Percentiles rank a stretch among this genome's conserved stretches.
phyloP scores from a whole-genome alignment of 2,888 invertebrate genomes.

The Epicampocera succincta region DNA sequence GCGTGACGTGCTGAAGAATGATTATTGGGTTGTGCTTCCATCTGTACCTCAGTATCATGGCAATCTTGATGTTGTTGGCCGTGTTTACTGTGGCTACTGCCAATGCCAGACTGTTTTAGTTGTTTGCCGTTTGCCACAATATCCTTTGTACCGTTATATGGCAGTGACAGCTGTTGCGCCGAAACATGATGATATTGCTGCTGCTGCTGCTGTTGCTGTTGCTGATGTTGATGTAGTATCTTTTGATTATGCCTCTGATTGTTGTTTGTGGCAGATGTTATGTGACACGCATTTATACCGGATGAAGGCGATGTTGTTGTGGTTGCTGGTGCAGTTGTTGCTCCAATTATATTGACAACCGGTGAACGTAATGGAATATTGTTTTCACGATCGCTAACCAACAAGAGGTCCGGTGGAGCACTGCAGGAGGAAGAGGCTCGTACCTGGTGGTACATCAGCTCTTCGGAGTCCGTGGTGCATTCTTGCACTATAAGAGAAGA shows the following conservation, averaged over 20 bases:
- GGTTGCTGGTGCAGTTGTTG: conserved; percentile 71
- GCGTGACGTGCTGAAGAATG: conserved; percentile 69
- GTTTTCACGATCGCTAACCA: conserved; percentile 84
- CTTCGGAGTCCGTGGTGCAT: conserved; percentile 87
- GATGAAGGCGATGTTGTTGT: conserved; percentile 69
- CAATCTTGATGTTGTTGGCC: conserved; percentile 67
- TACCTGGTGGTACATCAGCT: conserved; percentile 84
- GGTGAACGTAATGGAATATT: conserved; percentile 79
- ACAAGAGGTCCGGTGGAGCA: conserved; percentile 85
- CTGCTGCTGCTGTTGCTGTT: conserved; percentile 70
- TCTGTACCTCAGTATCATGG: conserved; percentile 69
- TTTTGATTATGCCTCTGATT: conserved; percentile 71
- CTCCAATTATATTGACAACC: conserved; percentile 79
- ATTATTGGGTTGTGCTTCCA: conserved; percentile 59
- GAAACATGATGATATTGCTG: conserved; percentile 54
- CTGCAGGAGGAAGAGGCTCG: conserved; percentile 85
- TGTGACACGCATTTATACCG: conserved; percentile 64
- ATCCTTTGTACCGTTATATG: conserved; percentile 72
- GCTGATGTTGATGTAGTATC: conserved; percentile 70
- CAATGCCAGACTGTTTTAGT: conserved; percentile 56
- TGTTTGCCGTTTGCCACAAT: conserved; percentile 47
- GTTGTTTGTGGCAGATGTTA: conserved; percentile 64
- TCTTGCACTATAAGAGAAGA: conserved; percentile 83
- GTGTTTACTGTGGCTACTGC: conserved; percentile 35
- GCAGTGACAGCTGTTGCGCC: conserved; percentile 57